phyloP scores from a whole-genome alignment of 1,140 invertebrate species.

The Tetramorium parvispinum region DNA sequence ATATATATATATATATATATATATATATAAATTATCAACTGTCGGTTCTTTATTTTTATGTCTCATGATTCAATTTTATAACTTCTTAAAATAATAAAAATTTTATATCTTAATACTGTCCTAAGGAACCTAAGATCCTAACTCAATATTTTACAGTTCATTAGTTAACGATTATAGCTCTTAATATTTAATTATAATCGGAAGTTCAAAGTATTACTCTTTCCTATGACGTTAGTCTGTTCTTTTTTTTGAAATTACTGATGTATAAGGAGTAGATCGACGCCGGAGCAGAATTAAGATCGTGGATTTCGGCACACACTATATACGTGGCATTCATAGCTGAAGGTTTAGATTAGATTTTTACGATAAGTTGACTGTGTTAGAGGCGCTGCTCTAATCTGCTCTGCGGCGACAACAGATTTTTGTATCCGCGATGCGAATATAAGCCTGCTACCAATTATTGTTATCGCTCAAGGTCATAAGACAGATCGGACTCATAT shows the following conservation, averaged over 20 bases:
- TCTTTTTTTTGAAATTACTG: neutral
- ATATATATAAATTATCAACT: neutral
- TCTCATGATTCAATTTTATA: neutral
- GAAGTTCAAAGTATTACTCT: neutral
- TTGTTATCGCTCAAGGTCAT: conserved; percentile 70
- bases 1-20: no score
- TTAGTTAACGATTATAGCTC: neutral
- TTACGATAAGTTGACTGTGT: conserved; percentile 29
- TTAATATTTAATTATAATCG: conserved; percentile 4
- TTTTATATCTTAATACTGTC: neutral
- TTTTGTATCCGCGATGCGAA: conserved; percentile 16
- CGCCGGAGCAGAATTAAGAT: neutral
- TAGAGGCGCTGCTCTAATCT: conserved; percentile 44
- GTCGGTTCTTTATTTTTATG: neutral
- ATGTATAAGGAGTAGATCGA: neutral
- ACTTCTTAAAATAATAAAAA: neutral
- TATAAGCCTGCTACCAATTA: conserved; percentile 68
- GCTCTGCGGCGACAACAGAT: neutral
- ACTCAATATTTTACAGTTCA: conserved; percentile 14
- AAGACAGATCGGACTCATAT: conserved; percentile 58
- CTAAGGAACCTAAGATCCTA: no score
- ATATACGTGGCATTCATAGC: neutral
- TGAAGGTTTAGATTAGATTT: conserved; percentile 39
- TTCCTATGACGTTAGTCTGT: neutral
- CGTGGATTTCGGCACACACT: neutral